Evolutionary conservation across 2,113 vertebrate genomes (phyloP).

Genomic region (Zootoca vivipara): DNA sequence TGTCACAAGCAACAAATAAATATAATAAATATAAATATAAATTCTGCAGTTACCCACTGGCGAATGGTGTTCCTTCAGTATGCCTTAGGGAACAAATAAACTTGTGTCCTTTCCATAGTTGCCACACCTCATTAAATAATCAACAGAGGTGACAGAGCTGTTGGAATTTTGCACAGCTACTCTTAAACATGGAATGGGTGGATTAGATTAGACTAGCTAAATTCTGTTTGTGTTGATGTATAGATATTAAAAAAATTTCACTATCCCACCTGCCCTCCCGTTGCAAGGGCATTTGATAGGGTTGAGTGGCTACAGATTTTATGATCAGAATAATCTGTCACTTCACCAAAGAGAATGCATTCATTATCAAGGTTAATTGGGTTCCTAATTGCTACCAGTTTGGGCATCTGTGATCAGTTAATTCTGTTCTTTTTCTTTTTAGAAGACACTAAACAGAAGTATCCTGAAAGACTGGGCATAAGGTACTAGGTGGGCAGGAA

Average conservation of each 20-base stretch:
- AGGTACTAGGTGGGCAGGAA: neutral
- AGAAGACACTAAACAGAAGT: neutral
- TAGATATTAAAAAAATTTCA: conserved; percentile 36
- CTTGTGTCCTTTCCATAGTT: neutral
- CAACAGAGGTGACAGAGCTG: neutral
- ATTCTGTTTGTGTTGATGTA: conserved; percentile 12
- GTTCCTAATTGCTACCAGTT: conserved; percentile 53
- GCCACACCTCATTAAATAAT: neutral
- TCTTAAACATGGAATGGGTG: neutral
- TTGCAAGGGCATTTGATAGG: neutral
- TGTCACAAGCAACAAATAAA: no score
- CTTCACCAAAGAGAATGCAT: conserved; percentile 40
- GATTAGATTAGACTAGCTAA: neutral
- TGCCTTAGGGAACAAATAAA: neutral
- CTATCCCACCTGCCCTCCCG: conserved; percentile 11
- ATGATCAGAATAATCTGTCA: conserved; percentile 53
- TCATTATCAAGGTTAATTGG: conserved; percentile 71
- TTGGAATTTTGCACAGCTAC: neutral
- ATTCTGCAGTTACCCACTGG: no score
- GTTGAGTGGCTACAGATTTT: neutral
- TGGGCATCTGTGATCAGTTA: conserved; percentile 55
- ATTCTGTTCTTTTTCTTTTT: conserved; percentile 5
- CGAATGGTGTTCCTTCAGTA: neutral
- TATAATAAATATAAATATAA: no score
- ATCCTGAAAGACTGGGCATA: neutral